Evolutionary conservation across 1,140 invertebrate genomes (phyloP), one percentile per base, ranked within the genome.

Genomic region (Trichomalopsis sarcophagae): DNA sequence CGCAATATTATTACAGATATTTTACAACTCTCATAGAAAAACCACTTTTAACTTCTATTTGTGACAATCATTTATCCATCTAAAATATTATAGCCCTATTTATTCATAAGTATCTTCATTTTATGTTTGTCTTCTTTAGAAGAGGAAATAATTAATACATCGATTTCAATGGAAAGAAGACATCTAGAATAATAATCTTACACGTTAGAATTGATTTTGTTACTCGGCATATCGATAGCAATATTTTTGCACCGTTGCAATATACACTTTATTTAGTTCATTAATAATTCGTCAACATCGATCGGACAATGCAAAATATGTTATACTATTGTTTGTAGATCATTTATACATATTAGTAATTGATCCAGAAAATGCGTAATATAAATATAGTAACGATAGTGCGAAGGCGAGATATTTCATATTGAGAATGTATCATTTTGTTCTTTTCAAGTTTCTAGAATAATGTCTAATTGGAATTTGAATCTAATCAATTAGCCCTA

Each of bases 191-290:
- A 27, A 13, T 44, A 17, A 17, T 40, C 17, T 75, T 75, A 40
- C n/a, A 75, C 17, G 17, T 44, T 44, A 44, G 33, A 75, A 44
- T 75, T 75, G 74, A 75, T 75, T 75, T 75, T 40, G 3, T 44
- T 40, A 17, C 17, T 30, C 27, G 13, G 33, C 33, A n/a, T 73
- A 75, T 75, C 30, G n/a, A 75, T 75, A 75, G 47, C 44, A 75
- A 75, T 75, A 75, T 75, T 21, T 75, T 75, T 33, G 40, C 74
- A 75, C 74, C 74, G 1, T n/a, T 27, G 74, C 74, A 62, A 17
- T 81, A 30, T 77, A 81, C 73, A 62, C 47, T 55, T 55, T 84
- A 47, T 71, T 27, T 87, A 75, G 83, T 50, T 71, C 80, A 86
- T 84, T 79, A 79, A 77, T 44, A 87, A 78, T 62, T 84, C 36